phyloP scores from a whole-genome alignment of 1,140 invertebrate genomes.

The Diploscapter pachys region DNA sequence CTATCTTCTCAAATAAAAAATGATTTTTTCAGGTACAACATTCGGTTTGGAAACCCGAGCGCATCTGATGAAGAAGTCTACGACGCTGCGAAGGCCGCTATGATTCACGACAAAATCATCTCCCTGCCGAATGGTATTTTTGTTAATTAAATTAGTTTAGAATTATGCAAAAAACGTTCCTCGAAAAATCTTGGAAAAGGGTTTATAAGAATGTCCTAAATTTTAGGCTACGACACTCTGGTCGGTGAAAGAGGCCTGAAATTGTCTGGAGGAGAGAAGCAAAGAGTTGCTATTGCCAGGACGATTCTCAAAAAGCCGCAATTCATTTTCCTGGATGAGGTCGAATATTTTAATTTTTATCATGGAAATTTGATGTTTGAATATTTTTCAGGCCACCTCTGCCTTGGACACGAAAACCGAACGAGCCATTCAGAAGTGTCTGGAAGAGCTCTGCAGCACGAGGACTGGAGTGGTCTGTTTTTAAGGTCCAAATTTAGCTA shows the following conservation, averaged over 20 bases:
- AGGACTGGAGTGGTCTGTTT: slow-evolving; percentile 27
- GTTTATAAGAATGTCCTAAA: not conserved
- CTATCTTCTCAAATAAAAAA: not conserved
- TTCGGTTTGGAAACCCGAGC: slow-evolving; percentile 80
- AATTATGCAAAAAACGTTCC: not conserved
- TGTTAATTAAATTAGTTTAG: slow-evolving; percentile 9
- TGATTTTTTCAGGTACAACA: slow-evolving; percentile 72
- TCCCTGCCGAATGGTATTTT: slow-evolving; percentile 74
- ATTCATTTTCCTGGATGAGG: slow-evolving; percentile 85
- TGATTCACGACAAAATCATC: slow-evolving; percentile 86
- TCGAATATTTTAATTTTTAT: not conserved
- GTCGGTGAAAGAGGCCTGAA: slow-evolving; percentile 63
- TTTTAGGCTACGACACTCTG: slow-evolving; percentile 60
- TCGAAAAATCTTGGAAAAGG: not conserved
- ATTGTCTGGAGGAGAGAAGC: slow-evolving; percentile 79
- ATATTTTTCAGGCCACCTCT: slow-evolving; percentile 59
- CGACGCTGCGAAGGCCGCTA: slow-evolving; percentile 80
- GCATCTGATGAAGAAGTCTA: slow-evolving; percentile 79
- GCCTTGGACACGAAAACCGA: slow-evolving; percentile 60
- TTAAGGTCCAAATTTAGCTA: no score
- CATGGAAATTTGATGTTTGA: not conserved
- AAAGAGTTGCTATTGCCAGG: slow-evolving; percentile 84
- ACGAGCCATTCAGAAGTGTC: slow-evolving; percentile 65
- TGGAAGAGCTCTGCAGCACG: slow-evolving; percentile 61
- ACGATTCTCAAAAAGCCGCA: slow-evolving; percentile 80